Percentiles rank a stretch among this genome's conserved stretches.
These are phyloP conservation scores for Thamnophis elegans DNA, from an alignment of 2,797 vertebrate genomes.

Conservation along the genomic window DNA sequence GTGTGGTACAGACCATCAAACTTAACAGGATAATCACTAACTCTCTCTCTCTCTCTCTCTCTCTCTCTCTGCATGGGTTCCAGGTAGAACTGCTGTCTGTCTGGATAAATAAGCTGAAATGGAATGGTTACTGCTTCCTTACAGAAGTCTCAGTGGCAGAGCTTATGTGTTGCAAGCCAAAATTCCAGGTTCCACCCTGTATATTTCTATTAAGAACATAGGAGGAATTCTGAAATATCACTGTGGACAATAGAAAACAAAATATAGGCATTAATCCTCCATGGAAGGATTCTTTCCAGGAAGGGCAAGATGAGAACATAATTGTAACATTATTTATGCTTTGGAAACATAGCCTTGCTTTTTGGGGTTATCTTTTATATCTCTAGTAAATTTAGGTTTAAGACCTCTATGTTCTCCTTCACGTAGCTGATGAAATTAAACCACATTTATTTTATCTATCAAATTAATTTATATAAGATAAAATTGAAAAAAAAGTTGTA, in stretches of 20 bases:
- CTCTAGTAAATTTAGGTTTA: background rate
- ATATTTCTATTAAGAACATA: background rate
- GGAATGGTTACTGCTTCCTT: background rate
- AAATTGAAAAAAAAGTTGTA: background rate
- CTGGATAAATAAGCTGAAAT: background rate
- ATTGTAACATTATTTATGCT: background rate
- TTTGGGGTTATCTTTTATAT: background rate
- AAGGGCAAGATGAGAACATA: background rate
- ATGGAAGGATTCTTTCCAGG: background rate
- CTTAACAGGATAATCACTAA: background rate
- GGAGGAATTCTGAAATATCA: background rate
- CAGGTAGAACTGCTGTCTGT: background rate
- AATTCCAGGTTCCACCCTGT: background rate
- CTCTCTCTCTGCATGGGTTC: background rate
- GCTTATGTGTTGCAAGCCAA: background rate
- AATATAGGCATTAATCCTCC: background rate
- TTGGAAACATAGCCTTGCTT: background rate
- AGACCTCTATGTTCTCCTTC: background rate
- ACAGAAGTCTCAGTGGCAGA: background rate
- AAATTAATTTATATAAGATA: background rate
- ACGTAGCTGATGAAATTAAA: background rate
- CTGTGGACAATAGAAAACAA: background rate
- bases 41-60: accelerated
- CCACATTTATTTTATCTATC: background rate
- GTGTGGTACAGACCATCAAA: background rate